These are phyloP conservation scores for Vipera latastei DNA, from an alignment of 2,797 vertebrate genomes.

Conservation along the genomic window DNA sequence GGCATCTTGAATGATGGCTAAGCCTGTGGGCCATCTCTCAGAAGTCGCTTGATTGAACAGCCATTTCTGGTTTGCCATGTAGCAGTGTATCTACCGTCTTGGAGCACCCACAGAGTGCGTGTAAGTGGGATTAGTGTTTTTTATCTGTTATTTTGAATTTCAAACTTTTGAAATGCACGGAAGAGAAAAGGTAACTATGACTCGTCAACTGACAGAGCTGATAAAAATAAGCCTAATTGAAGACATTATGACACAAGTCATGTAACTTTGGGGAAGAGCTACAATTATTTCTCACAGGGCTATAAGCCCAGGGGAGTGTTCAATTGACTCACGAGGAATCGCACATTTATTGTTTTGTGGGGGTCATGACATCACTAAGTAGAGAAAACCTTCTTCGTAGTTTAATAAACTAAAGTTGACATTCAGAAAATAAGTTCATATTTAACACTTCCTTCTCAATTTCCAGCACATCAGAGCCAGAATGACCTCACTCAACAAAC, in stretches of 20 bases:
- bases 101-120: background rate
- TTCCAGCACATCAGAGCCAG: background rate
- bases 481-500: background rate
- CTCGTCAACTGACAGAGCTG: background rate
- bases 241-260: background rate
- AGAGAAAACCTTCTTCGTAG: background rate
- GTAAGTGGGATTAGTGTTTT: background rate
- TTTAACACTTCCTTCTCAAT: background rate
- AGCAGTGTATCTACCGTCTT: background rate
- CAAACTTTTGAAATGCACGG: background rate
- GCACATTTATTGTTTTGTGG: background rate
- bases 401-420: background rate
- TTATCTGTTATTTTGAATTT: background rate
- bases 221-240: background rate
- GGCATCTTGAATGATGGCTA: background rate
- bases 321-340: background rate
- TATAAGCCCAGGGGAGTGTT: background rate
- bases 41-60: background rate
- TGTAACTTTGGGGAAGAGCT: background rate
- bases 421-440: background rate
- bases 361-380: background rate
- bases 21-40: background rate
- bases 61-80: background rate
- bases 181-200: background rate
- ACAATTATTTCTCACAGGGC: background rate